Percentiles rank a stretch among this genome's conserved stretches.
Evolutionary conservation across 2,113 vertebrate genomes (phyloP).

Genomic region (Ceyx melanurus): DNA sequence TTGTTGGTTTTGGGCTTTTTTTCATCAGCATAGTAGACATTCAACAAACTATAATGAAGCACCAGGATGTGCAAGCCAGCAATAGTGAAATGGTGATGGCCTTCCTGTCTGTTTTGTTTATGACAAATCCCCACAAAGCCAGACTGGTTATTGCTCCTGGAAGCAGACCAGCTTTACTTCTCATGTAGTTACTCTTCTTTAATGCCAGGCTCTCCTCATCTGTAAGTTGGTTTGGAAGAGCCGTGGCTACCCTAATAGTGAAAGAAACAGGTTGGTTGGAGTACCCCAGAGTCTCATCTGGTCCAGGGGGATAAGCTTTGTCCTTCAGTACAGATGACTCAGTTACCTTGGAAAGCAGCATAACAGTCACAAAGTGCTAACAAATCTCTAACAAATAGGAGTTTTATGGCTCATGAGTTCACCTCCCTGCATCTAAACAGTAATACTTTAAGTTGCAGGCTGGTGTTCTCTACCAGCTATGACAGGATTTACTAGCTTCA

Average conservation of each 20-base stretch:
- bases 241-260: neutral
- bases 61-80: neutral
- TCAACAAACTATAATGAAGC: neutral
- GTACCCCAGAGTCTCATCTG: neutral
- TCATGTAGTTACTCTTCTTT: neutral
- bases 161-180: neutral
- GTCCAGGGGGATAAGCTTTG: neutral
- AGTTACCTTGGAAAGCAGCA: neutral
- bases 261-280: neutral
- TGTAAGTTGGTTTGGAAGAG: neutral
- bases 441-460: neutral
- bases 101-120: neutral
- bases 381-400: neutral
- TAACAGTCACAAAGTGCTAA: neutral
- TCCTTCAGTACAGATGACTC: neutral
- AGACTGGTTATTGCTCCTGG: neutral
- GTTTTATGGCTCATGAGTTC: neutral
- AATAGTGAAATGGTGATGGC: neutral
- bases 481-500: neutral
- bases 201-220: neutral
- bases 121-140: neutral
- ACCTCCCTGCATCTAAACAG: neutral
- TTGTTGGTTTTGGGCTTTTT: neutral
- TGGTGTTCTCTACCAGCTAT: neutral
- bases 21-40: neutral